Base-by-base conservation (phyloP, 1,140 invertebrate species). In the Heliothis virescens region DNA sequence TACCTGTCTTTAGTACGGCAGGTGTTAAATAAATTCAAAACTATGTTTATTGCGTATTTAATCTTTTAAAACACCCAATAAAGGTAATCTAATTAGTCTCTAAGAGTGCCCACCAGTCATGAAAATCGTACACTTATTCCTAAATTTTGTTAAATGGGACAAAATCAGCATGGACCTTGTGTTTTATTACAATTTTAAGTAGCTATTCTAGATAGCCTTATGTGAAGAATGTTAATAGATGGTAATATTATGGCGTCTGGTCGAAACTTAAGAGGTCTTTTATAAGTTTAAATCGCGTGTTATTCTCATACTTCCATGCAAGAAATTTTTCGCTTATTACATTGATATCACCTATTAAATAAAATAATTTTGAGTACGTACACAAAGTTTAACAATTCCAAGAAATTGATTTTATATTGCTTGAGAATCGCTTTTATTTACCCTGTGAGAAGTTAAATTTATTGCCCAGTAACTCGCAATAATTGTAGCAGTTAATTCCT, bases 71-170 rank as follows among this genome's bases (percentile, higher is more conserved):
- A 52, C 5, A 29, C 16, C 69, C 2, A 55, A 53, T 71, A 55
- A 55, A 18, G 50, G 21, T 11, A 34, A 55, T n/a, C 1, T 71
- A 71, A 72, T 57, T 15, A 41, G 50, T 72, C 15, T 26, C 41
- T 57, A 16, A 72, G 41, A 34, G 5, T 18, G 69, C 26, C 52
- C 69, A 15, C 50, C 52, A 53, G n/a, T 72, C 16, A 52, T 4
- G 50, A 57, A 72, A 72, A 72, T 55, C 11, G 52, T 15, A 16
- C 69, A 72, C 57, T 72, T 72, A 72, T 55, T 72, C 69, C 69
- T 72, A 55, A 72, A 72, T 55, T 53, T 52, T 55, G 50, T n/a
- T 12, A 72, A 72, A 57, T 55, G 12, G 69, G n/a, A 57, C 69
- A 10, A 41, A 72, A 57, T 41, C 7, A 72, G 26, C 69, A 72